Evolutionary conservation across 2,888 invertebrate genomes (phyloP), one percentile per base, ranked within the genome.

Genomic region (Pharmacophagus antenor): DNA sequence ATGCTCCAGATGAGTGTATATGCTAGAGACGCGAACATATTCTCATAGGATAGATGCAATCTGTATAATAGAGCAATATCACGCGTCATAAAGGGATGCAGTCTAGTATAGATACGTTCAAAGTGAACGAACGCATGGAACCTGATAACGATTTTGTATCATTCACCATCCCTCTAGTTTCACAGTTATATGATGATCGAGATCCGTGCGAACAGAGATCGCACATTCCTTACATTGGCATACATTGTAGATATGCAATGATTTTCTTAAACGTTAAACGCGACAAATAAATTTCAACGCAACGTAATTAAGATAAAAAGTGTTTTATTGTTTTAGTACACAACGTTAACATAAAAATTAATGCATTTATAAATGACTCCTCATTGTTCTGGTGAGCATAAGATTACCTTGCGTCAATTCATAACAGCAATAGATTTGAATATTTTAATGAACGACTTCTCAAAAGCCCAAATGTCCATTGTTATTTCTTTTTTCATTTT

Each of bases 71-170:
- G 15, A 4, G 15, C n/a, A n/a, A 37, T 37, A 37, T 15, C 1
- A 37, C n/a, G 37, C n/a, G 37, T 37, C 37, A 37, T 37, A 8
- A 2, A n/a, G 31, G 12, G 4, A n/a, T n/a, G 37, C 37, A 5
- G 37, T 4, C 15, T 37, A 37, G 37, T 37, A 37, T n/a, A n/a
- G n/a, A 27, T 27, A 10, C 27, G 8, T n/a, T 2, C 37, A 15
- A 10, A 37, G 37, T 37, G 37, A 37, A n/a, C 37, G n/a, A 37
- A 4, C 37, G 15, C 15, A 37, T 4, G 15, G n/a, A 37, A 15
- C 37, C 37, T 37, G 37, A n/a, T n/a, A 37, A n/a, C n/a, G 37
- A 37, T n/a, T n/a, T 37, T n/a, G 37, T 37, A 37, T 37, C 15
- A 37, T 4, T n/a, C 37, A 37, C 15, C 37, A 15, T n/a, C 0